Evolutionary conservation across 2,797 vertebrate genomes (phyloP).

Genomic region (Phoeniculus purpureus): DNA sequence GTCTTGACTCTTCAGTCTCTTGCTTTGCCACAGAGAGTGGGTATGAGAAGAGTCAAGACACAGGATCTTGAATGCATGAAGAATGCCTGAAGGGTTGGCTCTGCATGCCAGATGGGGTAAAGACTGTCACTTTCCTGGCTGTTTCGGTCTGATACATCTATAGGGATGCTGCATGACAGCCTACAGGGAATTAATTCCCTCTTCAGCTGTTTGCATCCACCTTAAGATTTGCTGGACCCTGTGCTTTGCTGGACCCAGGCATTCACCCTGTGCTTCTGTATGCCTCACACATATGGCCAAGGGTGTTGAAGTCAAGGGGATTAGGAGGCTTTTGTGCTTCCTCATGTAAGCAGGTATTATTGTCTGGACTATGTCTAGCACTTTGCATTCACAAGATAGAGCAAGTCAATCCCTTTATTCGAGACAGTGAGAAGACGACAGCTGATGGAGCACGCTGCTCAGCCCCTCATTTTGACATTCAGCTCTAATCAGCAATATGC

Average conservation of each 20-base stretch:
- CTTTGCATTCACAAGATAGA: neutral
- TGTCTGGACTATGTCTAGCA: neutral
- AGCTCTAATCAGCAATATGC: neutral
- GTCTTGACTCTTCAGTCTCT: neutral
- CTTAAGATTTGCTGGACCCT: neutral
- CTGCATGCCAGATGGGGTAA: fast-evolving
- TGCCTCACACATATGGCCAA: fast-evolving
- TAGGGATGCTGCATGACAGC: neutral
- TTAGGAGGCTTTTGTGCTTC: neutral
- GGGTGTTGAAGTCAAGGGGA: neutral
- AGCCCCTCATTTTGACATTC: neutral
- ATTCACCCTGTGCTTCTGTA: neutral
- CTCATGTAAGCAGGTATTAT: neutral
- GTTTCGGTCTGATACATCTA: fast-evolving
- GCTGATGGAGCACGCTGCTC: neutral
- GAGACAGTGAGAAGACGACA: neutral
- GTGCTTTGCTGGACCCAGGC: fast-evolving
- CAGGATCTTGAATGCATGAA: neutral
- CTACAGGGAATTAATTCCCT: neutral
- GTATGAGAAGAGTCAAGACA: fast-evolving
- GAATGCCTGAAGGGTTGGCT: neutral
- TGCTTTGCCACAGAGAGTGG: neutral
- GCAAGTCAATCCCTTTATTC: neutral
- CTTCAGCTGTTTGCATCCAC: neutral
- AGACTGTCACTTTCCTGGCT: fast-evolving